phyloP scores from a whole-genome alignment of 2,113 vertebrate genomes.

The Lycaon pictus region DNA sequence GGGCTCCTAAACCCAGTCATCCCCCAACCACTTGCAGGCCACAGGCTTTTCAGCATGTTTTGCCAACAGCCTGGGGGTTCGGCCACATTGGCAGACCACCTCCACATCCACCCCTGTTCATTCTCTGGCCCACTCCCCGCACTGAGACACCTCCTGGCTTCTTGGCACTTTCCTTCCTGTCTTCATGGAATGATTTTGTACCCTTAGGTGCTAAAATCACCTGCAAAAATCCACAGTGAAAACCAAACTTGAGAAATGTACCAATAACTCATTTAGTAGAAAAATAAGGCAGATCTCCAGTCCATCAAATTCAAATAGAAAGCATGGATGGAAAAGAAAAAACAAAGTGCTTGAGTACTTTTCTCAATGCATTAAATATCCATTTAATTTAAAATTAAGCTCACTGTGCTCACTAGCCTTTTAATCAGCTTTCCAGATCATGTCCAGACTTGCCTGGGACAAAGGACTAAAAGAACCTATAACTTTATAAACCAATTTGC shows the following conservation, averaged over 20 bases:
- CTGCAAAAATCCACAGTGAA: constrained; percentile 32
- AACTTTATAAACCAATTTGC: neutral
- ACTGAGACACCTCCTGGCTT: neutral
- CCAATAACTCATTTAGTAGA: neutral
- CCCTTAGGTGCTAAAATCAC: neutral
- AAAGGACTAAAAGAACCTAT: neutral
- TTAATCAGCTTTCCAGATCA: constrained; percentile 59
- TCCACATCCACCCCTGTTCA: neutral
- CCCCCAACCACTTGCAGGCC: neutral
- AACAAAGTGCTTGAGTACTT: neutral
- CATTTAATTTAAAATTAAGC: constrained; percentile 63
- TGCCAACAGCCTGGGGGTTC: neutral
- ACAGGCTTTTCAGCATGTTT: neutral
- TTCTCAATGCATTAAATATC: neutral
- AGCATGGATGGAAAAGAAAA: neutral
- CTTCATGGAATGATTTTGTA: neutral
- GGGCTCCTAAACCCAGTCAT: neutral
- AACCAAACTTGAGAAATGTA: neutral
- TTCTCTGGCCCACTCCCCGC: neutral
- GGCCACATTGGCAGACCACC: neutral
- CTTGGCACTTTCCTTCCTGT: neutral
- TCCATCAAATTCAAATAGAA: constrained; percentile 31
- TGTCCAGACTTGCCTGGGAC: constrained; percentile 52
- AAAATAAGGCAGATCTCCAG: constrained; percentile 7
- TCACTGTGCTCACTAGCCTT: neutral